These are phyloP conservation scores for Leguminivora glycinivorella DNA, from an alignment of 1,140 invertebrate species.

Conservation along the genomic window DNA sequence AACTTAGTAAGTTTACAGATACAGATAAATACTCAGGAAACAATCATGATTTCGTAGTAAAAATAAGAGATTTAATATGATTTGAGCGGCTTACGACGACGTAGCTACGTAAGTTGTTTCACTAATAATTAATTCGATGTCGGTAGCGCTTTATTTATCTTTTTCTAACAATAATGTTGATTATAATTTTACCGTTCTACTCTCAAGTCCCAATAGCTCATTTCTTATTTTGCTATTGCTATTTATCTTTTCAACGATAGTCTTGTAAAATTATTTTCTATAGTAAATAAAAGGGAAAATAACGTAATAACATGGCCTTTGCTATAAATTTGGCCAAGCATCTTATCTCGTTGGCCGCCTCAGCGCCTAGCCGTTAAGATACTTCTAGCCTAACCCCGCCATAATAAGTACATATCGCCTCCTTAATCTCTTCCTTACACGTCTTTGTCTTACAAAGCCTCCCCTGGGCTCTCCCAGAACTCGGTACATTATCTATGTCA, in stretches of 20 bases:
- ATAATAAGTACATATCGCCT: constrained; percentile 58
- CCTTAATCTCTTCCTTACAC: constrained; percentile 58
- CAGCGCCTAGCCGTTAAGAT: constrained; percentile 41
- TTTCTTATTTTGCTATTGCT: neutral
- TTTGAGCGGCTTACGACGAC: too few species aligned
- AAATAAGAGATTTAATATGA: too few species aligned
- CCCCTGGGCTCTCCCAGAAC: constrained; percentile 49
- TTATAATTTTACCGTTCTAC: neutral
- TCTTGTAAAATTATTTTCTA: neutral
- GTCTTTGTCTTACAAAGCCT: constrained; percentile 63
- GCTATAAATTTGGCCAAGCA: neutral
- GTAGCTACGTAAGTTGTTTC: too few species aligned
- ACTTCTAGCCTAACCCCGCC: constrained; percentile 42
- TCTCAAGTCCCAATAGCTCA: neutral
- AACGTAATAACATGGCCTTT: neutral
- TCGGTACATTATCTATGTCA: constrained; percentile 70
- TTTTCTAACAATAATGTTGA: neutral
- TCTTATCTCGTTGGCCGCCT: constrained; percentile 36
- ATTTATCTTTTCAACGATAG: neutral
- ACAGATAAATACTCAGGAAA: too few species aligned
- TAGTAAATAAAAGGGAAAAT: neutral
- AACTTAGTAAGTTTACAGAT: too few species aligned
- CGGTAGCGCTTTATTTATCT: too few species aligned
- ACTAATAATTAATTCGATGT: too few species aligned
- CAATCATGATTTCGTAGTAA: too few species aligned